Evolutionary conservation across 2,113 vertebrate species (phyloP), one percentile per base, ranked within the genome.

Genomic region (Microcebus jonahi): DNA sequence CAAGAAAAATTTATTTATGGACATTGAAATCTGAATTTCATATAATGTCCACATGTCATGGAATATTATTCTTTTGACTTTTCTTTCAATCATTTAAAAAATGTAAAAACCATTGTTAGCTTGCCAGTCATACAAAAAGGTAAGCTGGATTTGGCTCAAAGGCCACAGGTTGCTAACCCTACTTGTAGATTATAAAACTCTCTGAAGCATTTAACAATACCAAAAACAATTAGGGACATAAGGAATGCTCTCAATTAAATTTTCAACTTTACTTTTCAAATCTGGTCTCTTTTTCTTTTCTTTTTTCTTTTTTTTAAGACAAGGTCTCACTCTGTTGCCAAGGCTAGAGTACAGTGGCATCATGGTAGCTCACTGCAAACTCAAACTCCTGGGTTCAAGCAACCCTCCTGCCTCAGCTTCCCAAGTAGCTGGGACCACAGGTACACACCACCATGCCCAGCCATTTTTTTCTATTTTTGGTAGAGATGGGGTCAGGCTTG

Each of bases 41-140:
- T 29, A 15, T 42, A n/a, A 53, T 3, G 11, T 45, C 55, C 82
- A 84, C n/a, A 21, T n/a, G 39, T 79, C 63, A 59, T 45, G 20
- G 55, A 68, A 86, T 48, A 85, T 34, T 92, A 76, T 25, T 85
- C 18, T 25, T 84, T 84, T 42, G 12, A 93, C 48, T 86, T 86
- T 42, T 87, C 68, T 57, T 48, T 25, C 29, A 93, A 75, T 21
- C 82, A 86, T 45, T 77, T 77, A 79, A 68, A 93, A 93, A 87
- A 87, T 36, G 6, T 59, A 87, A 87, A 55, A 68, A 6, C 39
- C 63, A 80, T 86, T 53, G 25, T 68, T 59, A 81, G 80, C 31
- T 95, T 17, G 45, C 0, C 31, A 65, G 17, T 27, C 53, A 61
- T 5, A 88, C n/a, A 25, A 55, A 80, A 73, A 65, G 29, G 45